These are phyloP conservation scores for Cephus nigrinus DNA, from an alignment of 2,888 invertebrate species.

Conservation along the genomic window DNA sequence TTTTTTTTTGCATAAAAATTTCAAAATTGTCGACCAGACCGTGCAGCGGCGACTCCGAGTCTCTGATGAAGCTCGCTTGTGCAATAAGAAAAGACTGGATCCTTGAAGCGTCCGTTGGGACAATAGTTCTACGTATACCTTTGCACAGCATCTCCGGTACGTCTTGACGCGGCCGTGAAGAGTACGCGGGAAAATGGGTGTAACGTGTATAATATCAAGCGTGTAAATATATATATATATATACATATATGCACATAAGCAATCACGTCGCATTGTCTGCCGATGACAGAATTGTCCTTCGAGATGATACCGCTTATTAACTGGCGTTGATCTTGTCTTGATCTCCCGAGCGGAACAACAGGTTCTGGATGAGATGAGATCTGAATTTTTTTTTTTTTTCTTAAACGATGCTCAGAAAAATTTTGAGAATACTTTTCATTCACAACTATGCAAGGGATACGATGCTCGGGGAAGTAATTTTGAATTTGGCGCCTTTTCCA, in stretches of 20 bases:
- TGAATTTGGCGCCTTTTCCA: not conserved
- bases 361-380: not conserved
- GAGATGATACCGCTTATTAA: slow-evolving; percentile 5
- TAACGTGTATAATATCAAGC: not conserved
- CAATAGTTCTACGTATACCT: not conserved
- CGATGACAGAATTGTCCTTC: slow-evolving; percentile 36
- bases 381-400: no score
- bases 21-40: not conserved
- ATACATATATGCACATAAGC: no score
- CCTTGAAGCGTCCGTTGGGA: slow-evolving; percentile 35
- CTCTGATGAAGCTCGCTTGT: slow-evolving; percentile 14
- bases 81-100: slow-evolving; percentile 9
- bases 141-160: not conserved
- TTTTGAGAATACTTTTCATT: not conserved
- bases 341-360: not conserved
- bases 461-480: not conserved
- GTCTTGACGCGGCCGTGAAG: not conserved
- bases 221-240: not conserved
- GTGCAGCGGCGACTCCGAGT: slow-evolving; percentile 17
- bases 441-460: no score
- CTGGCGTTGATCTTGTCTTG: not conserved
- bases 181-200: not conserved
- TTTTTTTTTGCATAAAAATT: not conserved
- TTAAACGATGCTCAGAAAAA: not conserved
- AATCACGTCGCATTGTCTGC: slow-evolving; percentile 33